Percentiles rank a stretch among this genome's conserved stretches.
Conservation (phyloP, 1,140 invertebrate genomes). For the Berghia stephanieae region DNA sequence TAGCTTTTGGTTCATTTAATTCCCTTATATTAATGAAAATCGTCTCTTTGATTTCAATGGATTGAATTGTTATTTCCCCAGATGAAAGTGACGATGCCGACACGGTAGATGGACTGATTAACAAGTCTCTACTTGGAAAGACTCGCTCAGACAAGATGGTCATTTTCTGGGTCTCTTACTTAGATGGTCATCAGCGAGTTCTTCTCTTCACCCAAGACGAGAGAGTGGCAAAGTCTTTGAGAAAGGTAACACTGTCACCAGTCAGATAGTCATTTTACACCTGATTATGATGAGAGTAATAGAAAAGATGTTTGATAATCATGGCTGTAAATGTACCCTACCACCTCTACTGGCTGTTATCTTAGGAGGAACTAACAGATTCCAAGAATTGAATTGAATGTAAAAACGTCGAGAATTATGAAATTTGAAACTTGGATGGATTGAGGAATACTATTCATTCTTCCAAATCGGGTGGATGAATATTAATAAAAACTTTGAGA, state of each 20-base stretch:
- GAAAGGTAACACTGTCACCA: slow-evolving; percentile 55
- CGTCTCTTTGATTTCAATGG: too few relatives aligned
- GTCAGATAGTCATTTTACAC: too few relatives aligned
- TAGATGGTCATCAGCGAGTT: slow-evolving; percentile 79
- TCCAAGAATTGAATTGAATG: too few relatives aligned
- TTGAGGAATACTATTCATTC: too few relatives aligned
- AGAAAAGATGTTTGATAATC: too few relatives aligned
- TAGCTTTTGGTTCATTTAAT: too few relatives aligned
- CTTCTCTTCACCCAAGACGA: slow-evolving; percentile 85
- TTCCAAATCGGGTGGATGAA: too few relatives aligned
- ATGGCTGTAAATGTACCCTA: background rate
- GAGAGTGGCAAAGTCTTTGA: slow-evolving; percentile 75
- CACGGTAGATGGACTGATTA: slow-evolving; percentile 35
- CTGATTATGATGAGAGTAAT: too few relatives aligned
- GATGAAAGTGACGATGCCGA: slow-evolving; percentile 66
- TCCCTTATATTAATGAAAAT: too few relatives aligned
- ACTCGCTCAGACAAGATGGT: slow-evolving; percentile 71
- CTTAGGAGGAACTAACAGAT: background rate
- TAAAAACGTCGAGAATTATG: too few relatives aligned
- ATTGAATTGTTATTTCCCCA: slow-evolving; percentile 32
- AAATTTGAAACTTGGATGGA: too few relatives aligned
- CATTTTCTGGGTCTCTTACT: slow-evolving; percentile 85
- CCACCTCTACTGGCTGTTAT: background rate
- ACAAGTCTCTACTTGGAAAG: slow-evolving; percentile 47
- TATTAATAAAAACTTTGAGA: too few relatives aligned